Percentiles rank a stretch among this genome's conserved stretches.
Conservation (phyloP, 2,888 invertebrate species). For the Magallana nippona region DNA sequence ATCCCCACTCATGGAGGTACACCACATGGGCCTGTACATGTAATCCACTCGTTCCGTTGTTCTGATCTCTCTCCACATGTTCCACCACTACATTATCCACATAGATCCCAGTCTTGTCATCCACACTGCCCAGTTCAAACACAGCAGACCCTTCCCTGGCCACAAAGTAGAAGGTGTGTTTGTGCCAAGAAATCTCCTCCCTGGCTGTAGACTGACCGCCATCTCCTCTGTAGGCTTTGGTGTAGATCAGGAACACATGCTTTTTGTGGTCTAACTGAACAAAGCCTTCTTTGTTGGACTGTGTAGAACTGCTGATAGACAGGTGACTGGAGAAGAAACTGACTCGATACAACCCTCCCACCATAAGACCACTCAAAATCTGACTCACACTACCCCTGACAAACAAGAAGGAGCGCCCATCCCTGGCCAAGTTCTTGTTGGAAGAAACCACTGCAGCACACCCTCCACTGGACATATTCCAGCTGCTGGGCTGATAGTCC, state of each 20-base stretch:
- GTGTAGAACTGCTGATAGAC: slow-evolving; percentile 38
- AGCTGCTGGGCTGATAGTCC: slow-evolving; percentile 39
- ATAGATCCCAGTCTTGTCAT: slow-evolving; percentile 50
- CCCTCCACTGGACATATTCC: slow-evolving; percentile 17
- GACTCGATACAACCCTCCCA: slow-evolving; percentile 43
- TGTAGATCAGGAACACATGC: slow-evolving; percentile 51
- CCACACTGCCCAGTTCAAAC: slow-evolving; percentile 47
- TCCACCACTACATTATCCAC: slow-evolving; percentile 46
- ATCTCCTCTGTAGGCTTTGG: slow-evolving; percentile 49
- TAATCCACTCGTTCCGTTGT: slow-evolving; percentile 15
- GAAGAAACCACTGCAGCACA: slow-evolving; percentile 43
- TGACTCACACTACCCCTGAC: slow-evolving; percentile 50
- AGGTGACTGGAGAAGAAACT: slow-evolving; percentile 49
- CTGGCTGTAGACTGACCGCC: slow-evolving; percentile 23
- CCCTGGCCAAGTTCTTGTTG: slow-evolving; percentile 43
- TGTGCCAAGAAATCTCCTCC: slow-evolving; percentile 49
- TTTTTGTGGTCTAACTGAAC: slow-evolving; percentile 45
- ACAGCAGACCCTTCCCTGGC: background rate
- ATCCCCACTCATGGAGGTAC: slow-evolving; percentile 55
- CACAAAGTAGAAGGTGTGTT: slow-evolving; percentile 47
- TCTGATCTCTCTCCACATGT: slow-evolving; percentile 38
- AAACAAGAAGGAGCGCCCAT: slow-evolving; percentile 48
- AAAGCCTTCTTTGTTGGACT: slow-evolving; percentile 50
- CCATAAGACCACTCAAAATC: background rate
- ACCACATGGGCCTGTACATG: slow-evolving; percentile 52